Base-by-base conservation (phyloP, 1,140 invertebrate genomes). In the Camponotus vicinus region DNA sequence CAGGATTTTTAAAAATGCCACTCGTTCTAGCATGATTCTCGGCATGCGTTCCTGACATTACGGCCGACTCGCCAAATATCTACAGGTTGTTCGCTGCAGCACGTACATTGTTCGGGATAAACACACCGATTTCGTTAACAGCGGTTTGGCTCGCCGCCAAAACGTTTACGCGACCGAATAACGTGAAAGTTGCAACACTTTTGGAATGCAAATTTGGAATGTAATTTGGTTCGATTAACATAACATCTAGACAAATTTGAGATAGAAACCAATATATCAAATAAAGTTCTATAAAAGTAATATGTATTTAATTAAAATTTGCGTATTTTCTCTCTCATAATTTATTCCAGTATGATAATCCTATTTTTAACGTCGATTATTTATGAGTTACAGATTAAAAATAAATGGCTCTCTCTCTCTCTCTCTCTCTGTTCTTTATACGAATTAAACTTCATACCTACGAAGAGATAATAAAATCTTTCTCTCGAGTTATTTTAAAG, bases 31-130 rank as follows among this genome's bases (percentile, higher is more conserved):
- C 59, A 45, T 63, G 45, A 85, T 69, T 55, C 52, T 64, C 49
- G 27, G 11, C 79, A n/a, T 59, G 42, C 71, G 57, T 71, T 67
- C 52, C 67, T 66, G 70, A 84, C 57, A 70, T 86, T 13, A n/a
- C 73, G 55, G 21, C 70, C 61, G 77, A 77, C 84, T 85, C 86
- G 84, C 90, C 87, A 90, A 92, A 92, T 88, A 93, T 92, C 93
- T 92, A 94, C 93, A 94, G 92, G 93, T 93, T 93, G 93, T 91
- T 93, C 92, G 91, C 92, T 92, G 90, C 92, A 90, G 86, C 89
- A 78, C 63, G 85, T 86, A 88, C 85, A 90, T 86, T 92, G 84
- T 90, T 92, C 86, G 76, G 82, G 91, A 93, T 89, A 90, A 93
- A 93, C 88, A 88, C 91, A 89, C 90, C 92, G 87, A 93, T 93